phyloP scores from a whole-genome alignment of 2,797 vertebrate species.

The Cryptoprocta ferox region DNA sequence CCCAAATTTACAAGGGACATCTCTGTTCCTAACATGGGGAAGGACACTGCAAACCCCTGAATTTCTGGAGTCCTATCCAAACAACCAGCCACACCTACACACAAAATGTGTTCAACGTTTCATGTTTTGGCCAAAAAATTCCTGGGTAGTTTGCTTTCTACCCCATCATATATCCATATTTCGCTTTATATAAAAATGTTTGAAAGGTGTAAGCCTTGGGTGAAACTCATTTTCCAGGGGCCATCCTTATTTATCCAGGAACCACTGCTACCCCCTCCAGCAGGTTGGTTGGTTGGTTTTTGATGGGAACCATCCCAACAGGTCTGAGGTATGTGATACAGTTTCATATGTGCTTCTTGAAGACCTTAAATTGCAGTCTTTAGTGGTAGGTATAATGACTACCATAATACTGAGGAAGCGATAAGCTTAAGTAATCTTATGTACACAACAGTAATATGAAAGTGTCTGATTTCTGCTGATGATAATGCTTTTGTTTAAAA shows the following conservation, averaged over 20 bases:
- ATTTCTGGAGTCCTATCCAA: not conserved
- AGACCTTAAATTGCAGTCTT: not conserved
- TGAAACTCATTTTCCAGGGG: not conserved
- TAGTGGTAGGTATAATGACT: not conserved
- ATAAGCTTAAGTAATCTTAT: not conserved
- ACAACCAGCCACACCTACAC: not conserved
- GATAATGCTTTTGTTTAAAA: not conserved
- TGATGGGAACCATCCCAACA: not conserved
- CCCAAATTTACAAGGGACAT: not conserved
- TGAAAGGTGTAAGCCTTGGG: not conserved
- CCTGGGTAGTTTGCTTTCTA: not conserved
- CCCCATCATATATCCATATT: not conserved
- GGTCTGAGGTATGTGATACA: not conserved
- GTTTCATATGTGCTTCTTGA: not conserved
- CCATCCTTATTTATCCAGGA: not conserved
- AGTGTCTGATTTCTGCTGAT: not conserved
- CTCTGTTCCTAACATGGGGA: not conserved
- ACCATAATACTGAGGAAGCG: not conserved
- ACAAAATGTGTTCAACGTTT: not conserved
- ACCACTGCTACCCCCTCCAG: too few relatives aligned
- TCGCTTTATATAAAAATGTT: not conserved
- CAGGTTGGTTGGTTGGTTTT: not conserved
- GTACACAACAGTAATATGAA: not conserved
- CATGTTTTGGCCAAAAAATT: not conserved
- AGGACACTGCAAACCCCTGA: not conserved